Evolutionary conservation across 2,797 vertebrate species (phyloP), one percentile per base, ranked within the genome.

Genomic region (Malurus splendens): DNA sequence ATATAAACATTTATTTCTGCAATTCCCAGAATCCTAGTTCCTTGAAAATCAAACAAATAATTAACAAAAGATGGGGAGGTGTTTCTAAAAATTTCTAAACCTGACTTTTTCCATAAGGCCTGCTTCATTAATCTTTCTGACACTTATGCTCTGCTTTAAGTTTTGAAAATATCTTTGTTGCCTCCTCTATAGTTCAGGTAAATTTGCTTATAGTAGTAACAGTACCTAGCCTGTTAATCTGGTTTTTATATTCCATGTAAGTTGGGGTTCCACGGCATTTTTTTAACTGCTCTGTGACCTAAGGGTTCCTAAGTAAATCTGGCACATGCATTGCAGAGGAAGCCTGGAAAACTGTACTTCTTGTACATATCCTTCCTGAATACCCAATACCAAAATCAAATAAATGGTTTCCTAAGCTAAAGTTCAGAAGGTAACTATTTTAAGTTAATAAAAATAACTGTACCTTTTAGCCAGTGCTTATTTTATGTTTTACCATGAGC

Each of bases 341-440:
- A 95, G 57, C 72, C 93, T 22, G 87, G 75, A 77, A 87, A 93
- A 84, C 33, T 90, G 56, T 68, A 87, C 94, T 71, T 94, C 74
- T 54, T 84, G 57, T 30, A 52, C 55, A 30, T 87, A 79, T 18
- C 96, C 93, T 84, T 96, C 74, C 44, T 93, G 71, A 84, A 92
- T 41, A 72, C 76, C 23, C 66, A 64, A 91, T 30, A 14, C 68
- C 87, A 91, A 96, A 96, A 85, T 95, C 67, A 94, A 96, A 96
- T 57, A 92, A 72, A 79, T 92, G 45, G 38, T 95, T 96, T 90
- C 68, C 80, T 95, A 90, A 84, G 82, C 3, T 18, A 32, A 70
- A 64, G 4, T 47, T 72, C 50, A 51, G 55, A 88, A 76, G 55
- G 10, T 25, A 77, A 54, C 56, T 66, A 41, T 62, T 39, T 39